Evolutionary conservation across 2,797 vertebrate species (phyloP), one percentile per base, ranked within the genome.

Genomic region (Columba guinea): DNA sequence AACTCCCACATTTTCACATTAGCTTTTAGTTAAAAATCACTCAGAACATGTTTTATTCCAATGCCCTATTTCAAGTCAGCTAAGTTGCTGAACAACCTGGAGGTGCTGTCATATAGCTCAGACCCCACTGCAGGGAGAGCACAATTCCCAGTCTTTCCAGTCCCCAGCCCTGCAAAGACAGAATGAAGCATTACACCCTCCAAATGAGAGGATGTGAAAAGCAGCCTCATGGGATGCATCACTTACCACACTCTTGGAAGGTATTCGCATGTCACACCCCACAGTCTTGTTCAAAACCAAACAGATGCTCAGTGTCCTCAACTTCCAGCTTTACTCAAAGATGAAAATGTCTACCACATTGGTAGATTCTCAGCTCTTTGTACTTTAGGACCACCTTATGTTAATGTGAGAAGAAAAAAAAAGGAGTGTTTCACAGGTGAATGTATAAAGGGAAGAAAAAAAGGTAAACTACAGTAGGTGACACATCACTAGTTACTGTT

Each of bases 11-110:
- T 97, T 97, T 96, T 96, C 93, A 96, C 94, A 94, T 97, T 97
- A 97, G 75, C 93, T 97, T 97, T 96, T 91, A 95, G 62, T 97
- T 96, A 94, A 97, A 97, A 97, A 95, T 65, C 79, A 71, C 86
- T 97, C 65, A n/a, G 78, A 92, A 63, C 6, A 1, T 56, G 35
- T 76, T 96, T 94, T 44, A 12, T 95, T 95, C 87, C 88, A 94
- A 67, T 30, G 63, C n/a, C 95, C 88, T 79, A 60, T 81, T 91
- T 93, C 59, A 71, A 83, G 62, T 62, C 73, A 77, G 30, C 10
- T 90, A 60, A 69, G 60, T 8, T 52, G 35, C 53, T 92, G 80
- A 94, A 62, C 59, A 79, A 11, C 56, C 21, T 26, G 39, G 48
- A 21, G 67, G 55, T 37, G 51, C 46, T 5, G 27, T 13, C 67